These are phyloP conservation scores for Pristionchus maxplancki DNA, from an alignment of 2,888 invertebrate species.

Conservation along the genomic window DNA sequence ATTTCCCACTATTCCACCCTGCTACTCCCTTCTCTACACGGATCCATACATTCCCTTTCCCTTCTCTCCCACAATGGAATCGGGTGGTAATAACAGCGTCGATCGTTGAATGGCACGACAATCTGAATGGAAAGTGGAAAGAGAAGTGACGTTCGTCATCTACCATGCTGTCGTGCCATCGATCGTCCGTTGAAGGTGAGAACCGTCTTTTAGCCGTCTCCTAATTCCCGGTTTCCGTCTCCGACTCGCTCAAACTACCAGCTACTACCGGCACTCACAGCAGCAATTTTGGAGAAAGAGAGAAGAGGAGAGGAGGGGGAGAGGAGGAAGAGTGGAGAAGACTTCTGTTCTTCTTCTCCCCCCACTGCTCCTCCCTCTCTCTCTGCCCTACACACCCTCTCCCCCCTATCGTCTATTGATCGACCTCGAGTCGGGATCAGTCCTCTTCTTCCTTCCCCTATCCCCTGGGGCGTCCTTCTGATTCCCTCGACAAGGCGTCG, in stretches of 20 bases:
- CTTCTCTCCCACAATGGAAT: not conserved
- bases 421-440: not conserved
- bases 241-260: not conserved
- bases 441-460: not conserved
- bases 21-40: not conserved
- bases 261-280: constrained; percentile 22
- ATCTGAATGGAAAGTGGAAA: not conserved
- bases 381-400: constrained; percentile 21
- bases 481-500: not conserved
- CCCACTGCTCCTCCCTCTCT: constrained; percentile 15
- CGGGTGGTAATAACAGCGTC: not conserved
- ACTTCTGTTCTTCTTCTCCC: constrained; percentile 29
- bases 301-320: not conserved
- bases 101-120: not conserved
- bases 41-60: not conserved
- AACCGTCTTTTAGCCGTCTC: not conserved
- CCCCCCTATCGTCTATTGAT: constrained; percentile 44
- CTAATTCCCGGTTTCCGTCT: constrained; percentile 17
- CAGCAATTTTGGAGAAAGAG: not conserved
- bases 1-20: not conserved
- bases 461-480: not conserved
- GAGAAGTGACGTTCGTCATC: not conserved
- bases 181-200: not conserved
- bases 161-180: not conserved
- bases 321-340: not conserved